Conservation (phyloP, 2,113 vertebrate species). For the Channa maculata region DNA sequence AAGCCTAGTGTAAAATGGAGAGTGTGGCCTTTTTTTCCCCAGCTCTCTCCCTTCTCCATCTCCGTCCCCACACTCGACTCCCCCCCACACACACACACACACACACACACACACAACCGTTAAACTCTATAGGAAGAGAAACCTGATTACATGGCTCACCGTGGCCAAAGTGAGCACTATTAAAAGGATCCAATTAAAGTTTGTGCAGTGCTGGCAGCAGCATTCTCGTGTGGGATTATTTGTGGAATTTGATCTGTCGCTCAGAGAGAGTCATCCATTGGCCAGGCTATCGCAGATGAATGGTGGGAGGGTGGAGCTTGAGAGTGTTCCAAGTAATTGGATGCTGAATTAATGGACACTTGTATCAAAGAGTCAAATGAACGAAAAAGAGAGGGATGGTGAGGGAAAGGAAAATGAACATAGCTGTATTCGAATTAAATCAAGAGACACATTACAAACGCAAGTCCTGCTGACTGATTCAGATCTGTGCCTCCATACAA, state of each 20-base stretch:
- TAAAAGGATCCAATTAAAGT: constrained; percentile 81
- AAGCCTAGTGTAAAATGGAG: constrained; percentile 70
- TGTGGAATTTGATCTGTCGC: constrained; percentile 66
- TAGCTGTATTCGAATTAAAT: neutral
- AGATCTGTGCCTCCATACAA: neutral
- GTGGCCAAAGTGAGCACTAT: constrained; percentile 77
- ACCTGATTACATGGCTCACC: constrained; percentile 75
- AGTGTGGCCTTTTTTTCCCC: constrained; percentile 52
- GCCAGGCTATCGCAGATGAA: constrained; percentile 35
- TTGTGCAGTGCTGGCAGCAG: constrained; percentile 60
- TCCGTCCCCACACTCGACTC: constrained; percentile 15
- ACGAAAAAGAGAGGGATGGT: constrained; percentile 4
- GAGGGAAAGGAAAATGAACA: neutral
- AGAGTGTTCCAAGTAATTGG: constrained; percentile 58
- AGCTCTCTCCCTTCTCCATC: constrained; percentile 9
- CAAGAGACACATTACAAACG: neutral
- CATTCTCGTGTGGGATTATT: constrained; percentile 64
- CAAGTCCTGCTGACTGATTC: neutral
- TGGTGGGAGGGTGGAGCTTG: constrained; percentile 51
- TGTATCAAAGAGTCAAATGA: constrained; percentile 35
- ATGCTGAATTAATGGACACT: constrained; percentile 61
- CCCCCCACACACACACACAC: neutral
- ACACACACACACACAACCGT: constrained; percentile 37
- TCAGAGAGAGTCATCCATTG: constrained; percentile 36
- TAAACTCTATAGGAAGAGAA: constrained; percentile 70